phyloP scores from a whole-genome alignment of 2,888 invertebrate genomes.

The Poecilobothrus nobilitatus region DNA sequence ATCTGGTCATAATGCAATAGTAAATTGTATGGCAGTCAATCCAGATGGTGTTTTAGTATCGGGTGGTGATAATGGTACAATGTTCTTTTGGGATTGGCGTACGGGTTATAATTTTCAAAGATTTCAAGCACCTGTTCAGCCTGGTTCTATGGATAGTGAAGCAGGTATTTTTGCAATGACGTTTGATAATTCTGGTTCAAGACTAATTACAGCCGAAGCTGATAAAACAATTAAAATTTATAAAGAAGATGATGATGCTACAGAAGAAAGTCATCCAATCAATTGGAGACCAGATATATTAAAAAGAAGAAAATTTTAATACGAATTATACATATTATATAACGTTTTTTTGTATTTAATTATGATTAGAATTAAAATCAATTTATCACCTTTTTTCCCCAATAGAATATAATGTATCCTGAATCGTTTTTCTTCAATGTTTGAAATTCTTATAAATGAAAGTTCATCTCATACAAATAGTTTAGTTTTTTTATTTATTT shows the following conservation, averaged over 20 bases:
- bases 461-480: background rate
- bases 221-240: constrained; percentile 99
- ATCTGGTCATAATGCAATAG: constrained; percentile 93
- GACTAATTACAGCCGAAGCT: constrained; percentile 93
- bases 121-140: constrained; percentile 86
- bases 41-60: constrained; percentile 93
- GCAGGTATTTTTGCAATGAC: constrained; percentile 94
- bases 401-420: no score
- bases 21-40: constrained; percentile 94
- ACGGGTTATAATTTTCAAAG: constrained; percentile 98
- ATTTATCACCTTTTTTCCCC: no score
- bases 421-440: no score
- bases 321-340: no score
- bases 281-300: constrained; percentile 97
- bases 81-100: constrained; percentile 98
- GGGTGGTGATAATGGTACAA: constrained; percentile 95
- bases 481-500: background rate
- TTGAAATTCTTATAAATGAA: background rate
- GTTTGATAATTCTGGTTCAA: constrained; percentile 89
- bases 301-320: constrained; percentile 80
- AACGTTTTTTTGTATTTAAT: no score
- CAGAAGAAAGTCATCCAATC: constrained; percentile 92
- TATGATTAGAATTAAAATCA: no score
- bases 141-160: constrained; percentile 99
- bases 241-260: constrained; percentile 91